Evolutionary conservation across 2,113 vertebrate species (phyloP).

Genomic region (Thinocorus orbignyianus): DNA sequence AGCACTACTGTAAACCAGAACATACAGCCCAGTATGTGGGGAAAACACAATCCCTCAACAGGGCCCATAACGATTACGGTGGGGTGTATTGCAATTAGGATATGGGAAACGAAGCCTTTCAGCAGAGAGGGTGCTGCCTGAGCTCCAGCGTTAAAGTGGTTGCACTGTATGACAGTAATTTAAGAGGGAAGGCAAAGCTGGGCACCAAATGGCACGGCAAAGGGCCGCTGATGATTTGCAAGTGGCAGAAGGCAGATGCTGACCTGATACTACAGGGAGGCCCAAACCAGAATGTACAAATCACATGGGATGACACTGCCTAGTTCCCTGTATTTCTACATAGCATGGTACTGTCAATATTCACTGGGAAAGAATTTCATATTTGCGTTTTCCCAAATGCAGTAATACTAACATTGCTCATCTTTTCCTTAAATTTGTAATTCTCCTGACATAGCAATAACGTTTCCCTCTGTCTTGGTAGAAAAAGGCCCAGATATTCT

Average conservation of each 20-base stretch:
- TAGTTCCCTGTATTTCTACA: conserved; percentile 38
- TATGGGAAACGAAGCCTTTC: background rate
- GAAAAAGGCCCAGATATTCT: conserved; percentile 7
- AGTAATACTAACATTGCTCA: background rate
- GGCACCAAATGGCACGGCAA: conserved; percentile 46
- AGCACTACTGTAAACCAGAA: background rate
- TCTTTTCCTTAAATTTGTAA: too few species aligned
- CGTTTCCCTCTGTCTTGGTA: background rate
- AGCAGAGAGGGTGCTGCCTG: background rate
- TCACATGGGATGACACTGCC: conserved; percentile 47
- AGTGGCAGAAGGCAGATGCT: background rate
- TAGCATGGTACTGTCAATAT: background rate
- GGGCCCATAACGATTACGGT: background rate
- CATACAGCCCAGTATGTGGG: background rate
- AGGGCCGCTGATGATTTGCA: background rate
- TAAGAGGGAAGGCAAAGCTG: conserved; percentile 40
- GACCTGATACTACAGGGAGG: background rate
- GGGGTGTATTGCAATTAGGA: background rate
- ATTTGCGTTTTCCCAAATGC: conserved; percentile 46
- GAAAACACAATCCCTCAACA: background rate
- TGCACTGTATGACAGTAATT: conserved; percentile 20
- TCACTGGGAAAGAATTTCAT: conserved; percentile 58
- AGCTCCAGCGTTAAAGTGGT: conserved; percentile 27
- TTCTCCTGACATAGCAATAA: background rate
- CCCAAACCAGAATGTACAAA: background rate